Evolutionary conservation across 2,888 invertebrate genomes (phyloP).

Genomic region (Sericinus montela): DNA sequence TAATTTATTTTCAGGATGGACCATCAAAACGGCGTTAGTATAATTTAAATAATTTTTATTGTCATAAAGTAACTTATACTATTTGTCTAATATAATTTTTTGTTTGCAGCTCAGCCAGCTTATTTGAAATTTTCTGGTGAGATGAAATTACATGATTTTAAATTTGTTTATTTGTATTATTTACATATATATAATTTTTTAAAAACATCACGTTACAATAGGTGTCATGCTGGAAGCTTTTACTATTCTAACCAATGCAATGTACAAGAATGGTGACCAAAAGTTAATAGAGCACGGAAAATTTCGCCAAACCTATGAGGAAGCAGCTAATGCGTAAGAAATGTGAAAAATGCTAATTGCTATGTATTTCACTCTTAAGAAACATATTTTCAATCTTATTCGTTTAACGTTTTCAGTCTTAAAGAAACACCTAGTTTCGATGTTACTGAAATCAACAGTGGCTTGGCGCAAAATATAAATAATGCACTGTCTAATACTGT

Average conservation of each 20-base stretch:
- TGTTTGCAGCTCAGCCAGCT: conserved; percentile 45
- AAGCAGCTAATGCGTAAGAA: conserved; percentile 53
- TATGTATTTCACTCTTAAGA: too few relatives aligned
- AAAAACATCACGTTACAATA: conserved; percentile 18
- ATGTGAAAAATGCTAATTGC: not conserved
- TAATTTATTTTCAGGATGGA: conserved; percentile 43
- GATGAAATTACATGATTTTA: conserved; percentile 8
- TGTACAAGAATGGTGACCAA: conserved; percentile 46
- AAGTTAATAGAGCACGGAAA: conserved; percentile 47
- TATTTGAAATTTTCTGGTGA: conserved; percentile 51
- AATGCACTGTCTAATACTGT: conserved; percentile 34
- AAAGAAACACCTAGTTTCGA: conserved; percentile 42
- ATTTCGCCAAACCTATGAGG: conserved; percentile 43
- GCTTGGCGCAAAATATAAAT: conserved; percentile 38
- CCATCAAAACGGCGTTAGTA: conserved; percentile 25
- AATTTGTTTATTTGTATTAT: not conserved
- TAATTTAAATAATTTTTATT: conserved; percentile 9
- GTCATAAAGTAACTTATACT: too few relatives aligned
- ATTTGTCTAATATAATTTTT: too few relatives aligned
- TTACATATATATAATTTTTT: not conserved
- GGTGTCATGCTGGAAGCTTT: conserved; percentile 59
- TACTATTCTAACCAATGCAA: conserved; percentile 44
- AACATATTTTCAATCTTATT: too few relatives aligned
- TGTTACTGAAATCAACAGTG: conserved; percentile 41
- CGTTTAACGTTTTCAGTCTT: conserved; percentile 35